Percentiles rank a stretch among this genome's conserved stretches.
Evolutionary conservation across 2,888 invertebrate genomes (phyloP).

Genomic region (Tillus elongatus): DNA sequence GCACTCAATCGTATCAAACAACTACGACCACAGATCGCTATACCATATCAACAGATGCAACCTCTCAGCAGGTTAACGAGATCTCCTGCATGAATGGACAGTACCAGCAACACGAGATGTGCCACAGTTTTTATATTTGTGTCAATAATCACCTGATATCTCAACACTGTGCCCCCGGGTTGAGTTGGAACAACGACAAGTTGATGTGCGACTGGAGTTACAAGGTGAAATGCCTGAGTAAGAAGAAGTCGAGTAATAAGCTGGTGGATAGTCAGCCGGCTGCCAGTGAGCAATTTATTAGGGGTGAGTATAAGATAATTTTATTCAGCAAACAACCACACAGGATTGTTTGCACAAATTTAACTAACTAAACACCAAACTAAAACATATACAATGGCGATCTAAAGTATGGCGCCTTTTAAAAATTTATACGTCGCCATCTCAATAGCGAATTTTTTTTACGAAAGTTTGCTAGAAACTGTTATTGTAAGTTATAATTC

Average conservation of each 20-base stretch:
- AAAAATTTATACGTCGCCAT: no score
- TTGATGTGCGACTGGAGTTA: slow-evolving; percentile 69
- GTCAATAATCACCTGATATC: slow-evolving; percentile 61
- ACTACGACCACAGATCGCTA: slow-evolving; percentile 20
- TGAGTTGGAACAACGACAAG: slow-evolving; percentile 60
- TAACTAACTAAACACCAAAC: no score
- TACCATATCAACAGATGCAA: slow-evolving; percentile 27
- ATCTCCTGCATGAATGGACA: slow-evolving; percentile 59
- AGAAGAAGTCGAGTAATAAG: slow-evolving; percentile 26
- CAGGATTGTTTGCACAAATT: no score
- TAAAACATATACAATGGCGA: no score
- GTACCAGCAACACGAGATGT: slow-evolving; percentile 65
- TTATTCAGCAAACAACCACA: no score
- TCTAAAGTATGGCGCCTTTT: no score
- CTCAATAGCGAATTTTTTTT: no score
- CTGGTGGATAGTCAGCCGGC: no score
- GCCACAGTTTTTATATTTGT: slow-evolving; percentile 68
- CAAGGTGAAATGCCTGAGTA: slow-evolving; percentile 50
- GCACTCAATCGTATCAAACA: slow-evolving; percentile 16
- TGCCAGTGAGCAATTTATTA: no score
- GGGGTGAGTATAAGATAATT: no score
- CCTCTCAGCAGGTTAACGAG: not conserved
- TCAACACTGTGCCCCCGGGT: slow-evolving; percentile 65
- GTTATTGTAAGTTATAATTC: no score
- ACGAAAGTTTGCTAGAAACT: no score